These are phyloP conservation scores for Prinia subflava DNA, from an alignment of 2,113 vertebrate species.

Conservation along the genomic window DNA sequence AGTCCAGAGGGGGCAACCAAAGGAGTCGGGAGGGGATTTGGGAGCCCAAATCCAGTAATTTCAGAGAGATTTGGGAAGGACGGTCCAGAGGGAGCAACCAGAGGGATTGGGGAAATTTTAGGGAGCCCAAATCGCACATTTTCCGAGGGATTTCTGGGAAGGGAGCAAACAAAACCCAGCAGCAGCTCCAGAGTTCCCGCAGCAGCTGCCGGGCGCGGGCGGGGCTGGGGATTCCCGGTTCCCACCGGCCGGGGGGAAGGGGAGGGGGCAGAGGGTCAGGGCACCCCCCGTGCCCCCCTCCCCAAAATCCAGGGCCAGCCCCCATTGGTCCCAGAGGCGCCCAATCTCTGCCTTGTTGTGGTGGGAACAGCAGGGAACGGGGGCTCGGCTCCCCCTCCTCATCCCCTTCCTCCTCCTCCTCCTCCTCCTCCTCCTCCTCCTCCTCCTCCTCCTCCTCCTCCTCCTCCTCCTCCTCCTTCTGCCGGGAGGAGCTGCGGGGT, in stretches of 20 bases:
- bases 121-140: not conserved
- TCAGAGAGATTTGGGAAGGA: not conserved
- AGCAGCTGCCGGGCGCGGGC: not conserved
- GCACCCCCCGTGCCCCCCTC: too few species aligned
- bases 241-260: not conserved
- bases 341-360: conserved; percentile 66
- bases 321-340: not conserved
- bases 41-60: not conserved
- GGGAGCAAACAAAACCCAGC: not conserved
- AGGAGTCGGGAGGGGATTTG: not conserved
- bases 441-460: too few species aligned
- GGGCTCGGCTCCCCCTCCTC: not conserved
- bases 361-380: not conserved
- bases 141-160: rapidly evolving
- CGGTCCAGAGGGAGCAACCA: not conserved
- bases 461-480: too few species aligned
- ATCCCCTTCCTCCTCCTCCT: not conserved
- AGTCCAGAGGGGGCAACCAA: not conserved
- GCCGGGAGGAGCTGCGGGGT: not conserved
- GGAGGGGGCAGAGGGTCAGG: not conserved
- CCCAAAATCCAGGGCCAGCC: not conserved
- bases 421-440: not conserved
- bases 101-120: not conserved
- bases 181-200: not conserved
- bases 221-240: not conserved